Base-by-base conservation (phyloP, 2,113 vertebrate genomes). In the Castor canadensis region DNA sequence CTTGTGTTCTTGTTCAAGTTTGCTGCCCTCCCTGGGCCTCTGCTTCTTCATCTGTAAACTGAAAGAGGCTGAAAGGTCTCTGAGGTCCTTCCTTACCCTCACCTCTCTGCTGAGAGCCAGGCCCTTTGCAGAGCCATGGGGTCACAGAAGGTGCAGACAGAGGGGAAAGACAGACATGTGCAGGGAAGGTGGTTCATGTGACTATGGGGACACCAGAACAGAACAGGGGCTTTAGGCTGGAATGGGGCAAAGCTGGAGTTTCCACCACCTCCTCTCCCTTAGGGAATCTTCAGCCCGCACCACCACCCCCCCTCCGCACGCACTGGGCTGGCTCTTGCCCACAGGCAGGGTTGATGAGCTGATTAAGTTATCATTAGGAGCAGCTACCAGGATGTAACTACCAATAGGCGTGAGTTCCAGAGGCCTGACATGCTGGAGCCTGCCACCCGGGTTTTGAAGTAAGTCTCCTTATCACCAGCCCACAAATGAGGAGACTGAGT, bases 121-220 rank as follows among this genome's bases (percentile, higher is more conserved):
- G 38, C 26, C 52, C 90, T n/a, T 19, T 22, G 69, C 6, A 19
- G 19, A 20, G 54, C 10, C 4, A 11, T 17, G 28, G 85, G 26
- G 43, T 69, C 89, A 10, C 56, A 60, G 67, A 66, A n/a, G 43
- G 32, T 22, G 3, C 43, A 30, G 62, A 19, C 28, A 19, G 24
- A 56, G 28, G 15, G 47, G 47, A 76, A 30, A 28, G 7, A 17
- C 45, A 73, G 67, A 17, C 0, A 0, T 6, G 2, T 4, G 19
- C 43, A 28, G 12, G 15, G 16, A 64, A 15, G 56, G 28, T 38
- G 38, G 38, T 16, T 2, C 15, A 2, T 5, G 0, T 3, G 52
- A 86, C 77, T 3, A 26, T 35, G 6, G 67, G 19, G 3, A 20
- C 12, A 15, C n/a, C n/a, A n/a, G n/a, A n/a, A n/a, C n/a, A n/a